Evolutionary conservation across 2,113 vertebrate species (phyloP), one percentile per base, ranked within the genome.

Genomic region (Odontesthes bonariensis): DNA sequence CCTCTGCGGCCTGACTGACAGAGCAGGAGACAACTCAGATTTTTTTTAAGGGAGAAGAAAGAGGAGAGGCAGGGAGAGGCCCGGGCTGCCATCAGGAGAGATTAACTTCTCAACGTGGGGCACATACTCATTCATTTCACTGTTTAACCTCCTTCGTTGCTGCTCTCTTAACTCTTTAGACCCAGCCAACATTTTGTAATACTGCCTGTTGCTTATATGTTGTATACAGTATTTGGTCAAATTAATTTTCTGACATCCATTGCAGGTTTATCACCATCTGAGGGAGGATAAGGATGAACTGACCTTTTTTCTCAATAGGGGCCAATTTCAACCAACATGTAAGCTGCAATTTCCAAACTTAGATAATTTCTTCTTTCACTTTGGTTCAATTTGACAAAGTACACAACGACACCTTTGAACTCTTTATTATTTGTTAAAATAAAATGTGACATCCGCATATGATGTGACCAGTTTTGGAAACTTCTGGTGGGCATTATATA

Each of bases 51-150:
- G 51, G 61, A 75, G 59, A 54, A 49, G 53, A 51, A 54, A 35
- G 46, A 65, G 75, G 46, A 73, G 81, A 68, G 78, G 80, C 85
- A 71, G 82, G 62, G 69, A 86, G 81, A 87, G 79, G 83, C 84
- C 40, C 10, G 51, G 55, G 13, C 68, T 66, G 40, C 66, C 55
- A 79, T 85, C 86, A 89, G 83, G 58, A 89, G 55, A 46, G 75
- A 88, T 89, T 87, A 89, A 76, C 74, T 83, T 90, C 77, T 83
- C 78, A 67, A 72, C 47, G 12, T 66, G 56, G 71, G 52, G 70
- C 84, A 76, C 75, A 73, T 84, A 64, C 71, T 82, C 82, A 71
- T 84, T 78, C 81, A 83, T 61, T 57, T 77, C 79, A 78, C 70
- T 72, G 19, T 27, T 61, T 47, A 19, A 69, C 77, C 72, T 84